Percentiles rank a stretch among this genome's conserved stretches.
These are phyloP conservation scores for Penaeus japonicus DNA, from an alignment of 1,140 invertebrate genomes.

Conservation along the genomic window DNA sequence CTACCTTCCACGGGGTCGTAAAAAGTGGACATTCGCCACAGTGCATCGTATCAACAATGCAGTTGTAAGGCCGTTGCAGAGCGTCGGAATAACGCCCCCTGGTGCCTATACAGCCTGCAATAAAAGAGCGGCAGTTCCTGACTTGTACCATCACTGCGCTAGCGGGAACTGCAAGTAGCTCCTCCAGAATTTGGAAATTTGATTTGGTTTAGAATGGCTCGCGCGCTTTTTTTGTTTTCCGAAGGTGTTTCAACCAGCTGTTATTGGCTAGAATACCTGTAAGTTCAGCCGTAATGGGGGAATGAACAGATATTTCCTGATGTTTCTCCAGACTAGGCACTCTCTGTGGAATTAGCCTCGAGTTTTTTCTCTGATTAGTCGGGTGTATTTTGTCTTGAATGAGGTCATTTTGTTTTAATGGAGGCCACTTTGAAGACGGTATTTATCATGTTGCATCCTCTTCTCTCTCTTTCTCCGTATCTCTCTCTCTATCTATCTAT, in stretches of 20 bases:
- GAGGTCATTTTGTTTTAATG: too few species aligned
- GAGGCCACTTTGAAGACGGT: too few species aligned
- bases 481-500: conserved; percentile 1
- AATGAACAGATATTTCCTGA: too few species aligned
- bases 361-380: too few species aligned
- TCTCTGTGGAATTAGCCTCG: too few species aligned
- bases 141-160: conserved; percentile 32
- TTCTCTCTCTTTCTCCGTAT: neutral
- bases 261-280: conserved; percentile 14
- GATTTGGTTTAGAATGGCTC: conserved; percentile 17
- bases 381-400: too few species aligned
- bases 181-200: conserved; percentile 32
- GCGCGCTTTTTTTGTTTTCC: neutral
- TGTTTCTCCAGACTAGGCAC: too few species aligned
- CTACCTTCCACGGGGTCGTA: conserved; percentile 44
- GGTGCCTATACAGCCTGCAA: conserved; percentile 14
- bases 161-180: conserved; percentile 21
- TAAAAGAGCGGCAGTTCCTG: conserved; percentile 22
- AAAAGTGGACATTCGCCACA: conserved; percentile 51
- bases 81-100: conserved; percentile 15
- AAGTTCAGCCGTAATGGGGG: too few species aligned
- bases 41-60: conserved; percentile 49
- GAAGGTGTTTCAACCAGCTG: neutral
- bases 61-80: conserved; percentile 23
- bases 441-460: too few species aligned